phyloP scores from a whole-genome alignment of 1,140 invertebrate species.

The Hydropsyche tenuis region DNA sequence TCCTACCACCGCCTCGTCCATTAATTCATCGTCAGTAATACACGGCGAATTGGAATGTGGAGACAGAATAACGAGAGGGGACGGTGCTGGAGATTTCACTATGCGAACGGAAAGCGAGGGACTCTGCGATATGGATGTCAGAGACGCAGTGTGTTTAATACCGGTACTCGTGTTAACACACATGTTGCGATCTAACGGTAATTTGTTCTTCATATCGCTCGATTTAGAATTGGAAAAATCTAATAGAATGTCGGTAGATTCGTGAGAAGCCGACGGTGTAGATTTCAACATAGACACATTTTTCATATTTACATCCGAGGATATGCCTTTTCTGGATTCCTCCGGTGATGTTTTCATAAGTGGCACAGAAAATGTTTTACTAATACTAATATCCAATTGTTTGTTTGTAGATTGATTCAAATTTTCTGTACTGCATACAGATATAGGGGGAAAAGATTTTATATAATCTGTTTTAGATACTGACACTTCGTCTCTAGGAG shows the following conservation, averaged over 20 bases:
- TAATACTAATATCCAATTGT: slow-evolving; percentile 52
- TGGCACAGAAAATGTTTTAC: slow-evolving; percentile 58
- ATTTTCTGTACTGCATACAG: slow-evolving; percentile 42
- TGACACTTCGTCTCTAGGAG: slow-evolving; percentile 27
- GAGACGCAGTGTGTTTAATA: slow-evolving; percentile 62
- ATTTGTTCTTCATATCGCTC: slow-evolving; percentile 45
- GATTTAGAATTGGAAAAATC: slow-evolving; percentile 64
- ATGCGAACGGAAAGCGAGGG: slow-evolving; percentile 79
- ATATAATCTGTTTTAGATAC: slow-evolving; percentile 38
- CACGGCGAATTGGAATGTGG: slow-evolving; percentile 80
- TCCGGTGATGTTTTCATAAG: slow-evolving; percentile 56
- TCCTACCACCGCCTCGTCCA: slow-evolving; percentile 85
- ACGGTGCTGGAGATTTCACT: slow-evolving; percentile 78
- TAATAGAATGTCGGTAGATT: slow-evolving; percentile 68
- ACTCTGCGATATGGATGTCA: slow-evolving; percentile 64
- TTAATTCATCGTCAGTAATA: slow-evolving; percentile 86
- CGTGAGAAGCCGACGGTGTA: slow-evolving; percentile 62
- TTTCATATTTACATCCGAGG: slow-evolving; percentile 59
- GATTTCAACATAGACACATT: slow-evolving; percentile 55
- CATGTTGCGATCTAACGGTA: slow-evolving; percentile 50
- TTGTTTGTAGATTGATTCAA: slow-evolving; percentile 45
- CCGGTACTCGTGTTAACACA: slow-evolving; percentile 55
- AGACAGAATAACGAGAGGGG: slow-evolving; percentile 71
- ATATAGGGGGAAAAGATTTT: slow-evolving; percentile 43
- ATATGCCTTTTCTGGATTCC: slow-evolving; percentile 50